Evolutionary conservation across 1,140 invertebrate genomes (phyloP), one percentile per base, ranked within the genome.

Genomic region (Sesamia nonagrioides): DNA sequence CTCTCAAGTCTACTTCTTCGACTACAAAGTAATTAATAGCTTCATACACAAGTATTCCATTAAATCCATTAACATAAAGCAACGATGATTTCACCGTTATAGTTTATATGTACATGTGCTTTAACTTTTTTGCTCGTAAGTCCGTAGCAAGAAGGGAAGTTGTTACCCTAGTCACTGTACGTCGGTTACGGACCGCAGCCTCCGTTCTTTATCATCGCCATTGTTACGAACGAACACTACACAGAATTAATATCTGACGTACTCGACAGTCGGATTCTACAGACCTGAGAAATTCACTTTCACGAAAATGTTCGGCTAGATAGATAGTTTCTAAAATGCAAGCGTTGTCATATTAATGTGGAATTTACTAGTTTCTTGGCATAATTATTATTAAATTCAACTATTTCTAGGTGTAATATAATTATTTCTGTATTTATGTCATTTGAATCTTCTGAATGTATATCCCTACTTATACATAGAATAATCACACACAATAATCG

Each of bases 161-260:
- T 52, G 66, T 79, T 79, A 75, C 35, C 27, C 21, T 50, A 61
- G 37, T 61, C 61, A 37, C 11, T 76, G 54, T 61, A 42, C 52
- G 52, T 56, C 42, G 54, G 72, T 80, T 71, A 80, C 78, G 78
- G 52, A 69, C 60, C 66, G 52, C 52, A 60, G 73, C 27, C 42
- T 71, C 66, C 27, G 56, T 76, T 75, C 50, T 74, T 68, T 68
- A 74, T 73, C 35, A 52, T 33, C 33, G 61, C 54, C 37, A 80
- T 80, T 75, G 78, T 78, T 61, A n/a, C 35, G 3, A 45, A 61
- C 50, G 50, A 75, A 50, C 63, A 69, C 63, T 21, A 45, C 37
- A 27, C 63, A 15, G 37, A 27, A 68, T 68, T 48, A 68, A 68
- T 68, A 68, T 68, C 63, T 27, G 42, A 68, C 63, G 61, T 66